Evolutionary conservation across 1,140 invertebrate genomes (phyloP).

Genomic region (Cydia splendana): DNA sequence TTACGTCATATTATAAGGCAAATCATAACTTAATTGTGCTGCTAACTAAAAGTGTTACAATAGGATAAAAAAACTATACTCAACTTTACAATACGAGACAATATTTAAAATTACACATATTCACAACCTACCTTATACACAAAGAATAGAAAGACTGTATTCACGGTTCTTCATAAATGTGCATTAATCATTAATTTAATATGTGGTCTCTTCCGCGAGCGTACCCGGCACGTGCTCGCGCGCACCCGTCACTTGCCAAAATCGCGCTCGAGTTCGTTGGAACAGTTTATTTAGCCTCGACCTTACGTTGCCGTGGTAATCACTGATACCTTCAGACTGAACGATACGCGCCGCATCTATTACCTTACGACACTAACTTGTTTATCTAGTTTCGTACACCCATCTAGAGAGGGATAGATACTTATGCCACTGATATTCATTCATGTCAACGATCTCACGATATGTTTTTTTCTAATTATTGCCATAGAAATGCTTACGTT

Average conservation of each 20-base stretch:
- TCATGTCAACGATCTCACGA: background rate
- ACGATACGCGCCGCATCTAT: background rate
- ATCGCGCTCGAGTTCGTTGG: slow-evolving; percentile 19
- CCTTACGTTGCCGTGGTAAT: slow-evolving; percentile 20
- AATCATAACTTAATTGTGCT: background rate
- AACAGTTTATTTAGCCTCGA: slow-evolving; percentile 26
- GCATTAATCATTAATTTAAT: background rate
- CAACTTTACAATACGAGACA: background rate
- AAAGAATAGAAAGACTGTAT: background rate
- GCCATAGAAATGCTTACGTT: background rate
- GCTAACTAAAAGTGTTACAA: background rate
- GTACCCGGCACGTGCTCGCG: background rate
- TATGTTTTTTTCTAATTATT: background rate
- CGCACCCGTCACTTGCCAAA: slow-evolving; percentile 13
- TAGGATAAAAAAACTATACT: background rate
- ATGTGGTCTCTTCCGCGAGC: background rate
- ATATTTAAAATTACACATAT: background rate
- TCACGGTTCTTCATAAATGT: background rate
- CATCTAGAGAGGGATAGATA: background rate
- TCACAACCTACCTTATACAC: background rate
- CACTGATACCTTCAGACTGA: background rate
- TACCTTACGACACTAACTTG: background rate
- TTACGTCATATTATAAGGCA: no score
- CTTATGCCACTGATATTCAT: background rate
- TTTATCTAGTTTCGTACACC: background rate